Percentiles rank a stretch among this genome's conserved stretches.
Evolutionary conservation across 2,113 vertebrate species (phyloP).

Genomic region (Hippolais icterina): DNA sequence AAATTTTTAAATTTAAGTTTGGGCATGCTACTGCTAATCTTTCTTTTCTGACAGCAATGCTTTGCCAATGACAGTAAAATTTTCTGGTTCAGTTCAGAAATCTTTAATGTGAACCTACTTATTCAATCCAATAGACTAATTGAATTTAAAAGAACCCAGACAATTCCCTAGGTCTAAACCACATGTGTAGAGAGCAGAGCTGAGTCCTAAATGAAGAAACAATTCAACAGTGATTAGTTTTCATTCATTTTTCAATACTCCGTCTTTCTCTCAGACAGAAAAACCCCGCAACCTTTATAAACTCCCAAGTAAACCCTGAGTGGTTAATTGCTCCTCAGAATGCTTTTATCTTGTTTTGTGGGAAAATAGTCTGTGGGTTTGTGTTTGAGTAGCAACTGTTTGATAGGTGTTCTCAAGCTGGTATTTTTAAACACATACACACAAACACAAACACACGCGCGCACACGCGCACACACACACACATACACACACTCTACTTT

Average conservation of each 20-base stretch:
- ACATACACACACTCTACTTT: not conserved
- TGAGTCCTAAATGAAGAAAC: not conserved
- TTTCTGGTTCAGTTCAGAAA: not conserved
- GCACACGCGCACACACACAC: too few species aligned
- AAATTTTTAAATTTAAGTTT: not conserved
- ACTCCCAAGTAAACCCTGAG: not conserved
- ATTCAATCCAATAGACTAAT: not conserved
- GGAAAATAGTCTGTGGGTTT: constrained; percentile 5
- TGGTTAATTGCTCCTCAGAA: not conserved
- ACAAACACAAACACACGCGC: not conserved
- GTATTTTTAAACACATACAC: not conserved
- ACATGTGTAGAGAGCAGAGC: not conserved
- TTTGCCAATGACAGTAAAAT: not conserved
- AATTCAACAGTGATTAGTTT: not conserved
- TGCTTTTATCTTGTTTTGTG: not conserved
- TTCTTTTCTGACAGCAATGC: not conserved
- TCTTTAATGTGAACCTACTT: not conserved
- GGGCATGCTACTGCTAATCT: not conserved
- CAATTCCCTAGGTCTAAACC: not conserved
- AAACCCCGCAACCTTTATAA: accelerated
- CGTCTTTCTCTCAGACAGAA: not conserved
- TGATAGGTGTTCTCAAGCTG: not conserved
- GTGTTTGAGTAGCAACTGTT: not conserved
- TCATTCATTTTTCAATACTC: not conserved
- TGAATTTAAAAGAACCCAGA: not conserved